These are phyloP conservation scores for Drosophila truncata DNA, from an alignment of 1,140 invertebrate species.

Conservation along the genomic window DNA sequence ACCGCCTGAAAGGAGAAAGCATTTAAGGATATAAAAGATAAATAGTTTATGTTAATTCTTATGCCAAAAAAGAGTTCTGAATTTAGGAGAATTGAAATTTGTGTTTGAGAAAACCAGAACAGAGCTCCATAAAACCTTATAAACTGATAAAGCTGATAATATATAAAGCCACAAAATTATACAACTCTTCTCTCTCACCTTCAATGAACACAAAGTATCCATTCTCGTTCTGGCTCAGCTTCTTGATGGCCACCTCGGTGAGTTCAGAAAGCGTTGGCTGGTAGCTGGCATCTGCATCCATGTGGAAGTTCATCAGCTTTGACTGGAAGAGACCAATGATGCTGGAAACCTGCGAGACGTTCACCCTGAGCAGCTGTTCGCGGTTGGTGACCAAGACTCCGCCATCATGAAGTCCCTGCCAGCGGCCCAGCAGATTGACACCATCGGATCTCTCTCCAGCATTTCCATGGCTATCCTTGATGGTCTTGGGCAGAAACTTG, in stretches of 20 bases:
- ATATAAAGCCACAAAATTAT: background rate
- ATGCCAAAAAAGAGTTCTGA: no score
- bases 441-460: constrained; percentile 86
- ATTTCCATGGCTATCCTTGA: constrained; percentile 86
- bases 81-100: background rate
- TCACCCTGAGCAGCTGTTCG: constrained; percentile 85
- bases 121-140: background rate
- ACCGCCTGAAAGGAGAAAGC: constrained; percentile 78
- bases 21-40: background rate
- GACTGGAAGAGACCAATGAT: constrained; percentile 86
- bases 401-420: constrained; percentile 77
- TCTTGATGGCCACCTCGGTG: constrained; percentile 90
- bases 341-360: constrained; percentile 62
- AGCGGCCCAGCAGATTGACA: constrained; percentile 86
- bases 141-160: background rate
- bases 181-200: constrained; percentile 69
- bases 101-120: background rate
- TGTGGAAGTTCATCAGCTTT: constrained; percentile 86
- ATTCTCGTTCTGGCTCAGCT: constrained; percentile 89
- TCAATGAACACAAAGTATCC: constrained; percentile 89
- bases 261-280: constrained; percentile 92
- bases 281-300: constrained; percentile 86
- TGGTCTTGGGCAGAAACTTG: constrained; percentile 86
- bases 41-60: background rate
- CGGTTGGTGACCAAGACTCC: constrained; percentile 88